phyloP scores from a whole-genome alignment of 2,888 invertebrate genomes.

The Gymnoscelis rufifasciata region DNA sequence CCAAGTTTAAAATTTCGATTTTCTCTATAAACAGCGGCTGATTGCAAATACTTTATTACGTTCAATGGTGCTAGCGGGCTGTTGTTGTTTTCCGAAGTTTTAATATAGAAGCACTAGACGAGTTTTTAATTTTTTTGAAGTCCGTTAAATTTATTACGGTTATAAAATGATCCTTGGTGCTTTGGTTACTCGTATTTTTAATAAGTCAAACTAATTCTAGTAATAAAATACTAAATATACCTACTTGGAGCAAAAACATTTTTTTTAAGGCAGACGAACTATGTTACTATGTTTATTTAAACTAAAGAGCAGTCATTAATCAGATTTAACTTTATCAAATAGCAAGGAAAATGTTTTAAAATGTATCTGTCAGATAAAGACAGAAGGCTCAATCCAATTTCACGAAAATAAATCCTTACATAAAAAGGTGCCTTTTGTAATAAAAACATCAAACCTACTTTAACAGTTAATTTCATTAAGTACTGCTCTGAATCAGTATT shows the following conservation, averaged over 20 bases:
- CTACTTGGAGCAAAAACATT: no score
- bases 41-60: slow-evolving; percentile 67
- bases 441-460: slow-evolving; percentile 18
- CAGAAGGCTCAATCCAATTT: no score
- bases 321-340: no score
- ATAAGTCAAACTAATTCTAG: no score
- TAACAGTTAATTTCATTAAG: slow-evolving; percentile 32
- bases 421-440: neutral
- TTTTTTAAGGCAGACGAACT: no score
- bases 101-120: slow-evolving; percentile 55
- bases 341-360: no score
- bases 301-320: no score
- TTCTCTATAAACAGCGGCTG: slow-evolving; percentile 59
- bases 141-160: slow-evolving; percentile 32
- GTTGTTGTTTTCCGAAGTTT: slow-evolving; percentile 65
- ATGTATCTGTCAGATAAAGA: no score
- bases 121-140: slow-evolving; percentile 32
- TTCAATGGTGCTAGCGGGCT: slow-evolving; percentile 31
- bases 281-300: no score
- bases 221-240: no score
- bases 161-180: neutral
- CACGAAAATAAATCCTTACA: neutral
- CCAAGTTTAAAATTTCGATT: slow-evolving; percentile 52
- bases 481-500: slow-evolving; percentile 48
- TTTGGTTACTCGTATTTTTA: no score